These are phyloP conservation scores for Sebastes diaconus DNA, from an alignment of 2,797 vertebrate species.

Conservation along the genomic window DNA sequence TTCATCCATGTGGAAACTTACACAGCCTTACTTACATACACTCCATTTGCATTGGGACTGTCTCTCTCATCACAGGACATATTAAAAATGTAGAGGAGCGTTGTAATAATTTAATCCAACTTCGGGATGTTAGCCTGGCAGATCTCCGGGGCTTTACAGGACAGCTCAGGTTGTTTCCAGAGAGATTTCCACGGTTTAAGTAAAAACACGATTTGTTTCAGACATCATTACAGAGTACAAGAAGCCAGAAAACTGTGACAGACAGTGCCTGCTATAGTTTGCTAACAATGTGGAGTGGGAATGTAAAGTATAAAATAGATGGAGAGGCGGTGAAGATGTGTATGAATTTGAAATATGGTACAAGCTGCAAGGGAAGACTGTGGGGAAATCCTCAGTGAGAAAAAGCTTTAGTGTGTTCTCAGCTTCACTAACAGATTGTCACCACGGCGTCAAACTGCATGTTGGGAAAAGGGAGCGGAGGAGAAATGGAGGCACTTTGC, in stretches of 20 bases:
- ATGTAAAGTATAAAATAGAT: slow-evolving; percentile 18
- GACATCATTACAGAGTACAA: neutral
- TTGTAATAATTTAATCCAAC: slow-evolving; percentile 12
- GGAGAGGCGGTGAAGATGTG: slow-evolving; percentile 1
- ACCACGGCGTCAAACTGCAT: slow-evolving; percentile 25
- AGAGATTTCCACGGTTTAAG: slow-evolving; percentile 19
- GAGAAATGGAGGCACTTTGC: neutral
- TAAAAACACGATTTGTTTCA: slow-evolving; percentile 29
- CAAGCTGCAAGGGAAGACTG: neutral
- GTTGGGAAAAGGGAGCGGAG: slow-evolving; percentile 15
- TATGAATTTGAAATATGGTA: slow-evolving; percentile 18
- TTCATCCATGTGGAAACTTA: neutral
- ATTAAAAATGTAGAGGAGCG: neutral
- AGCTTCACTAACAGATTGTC: slow-evolving; percentile 38
- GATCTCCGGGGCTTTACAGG: neutral
- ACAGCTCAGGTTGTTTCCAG: slow-evolving; percentile 15
- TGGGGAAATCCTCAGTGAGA: slow-evolving; percentile 19
- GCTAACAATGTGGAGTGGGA: slow-evolving; percentile 29
- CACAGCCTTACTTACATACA: neutral
- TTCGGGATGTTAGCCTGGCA: neutral
- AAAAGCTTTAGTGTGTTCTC: slow-evolving; percentile 28
- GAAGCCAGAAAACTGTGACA: neutral
- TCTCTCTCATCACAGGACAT: neutral
- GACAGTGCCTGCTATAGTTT: neutral
- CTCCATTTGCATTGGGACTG: neutral